Base-by-base conservation (phyloP, 92 coral and sea anemone species). In the Meandrina meandrites region DNA sequence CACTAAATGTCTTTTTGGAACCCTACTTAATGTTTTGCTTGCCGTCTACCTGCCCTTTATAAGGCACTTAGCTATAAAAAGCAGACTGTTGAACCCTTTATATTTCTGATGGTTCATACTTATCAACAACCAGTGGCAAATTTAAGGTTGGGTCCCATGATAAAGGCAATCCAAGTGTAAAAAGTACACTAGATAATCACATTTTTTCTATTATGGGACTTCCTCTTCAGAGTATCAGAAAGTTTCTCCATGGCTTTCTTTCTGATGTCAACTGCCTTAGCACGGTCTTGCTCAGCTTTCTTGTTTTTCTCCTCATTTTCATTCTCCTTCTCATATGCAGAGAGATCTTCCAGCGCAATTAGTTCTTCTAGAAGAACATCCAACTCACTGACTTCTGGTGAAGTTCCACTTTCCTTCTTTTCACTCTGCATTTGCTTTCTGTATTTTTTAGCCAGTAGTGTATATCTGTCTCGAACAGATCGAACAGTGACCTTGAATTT, bases 381-480 rank as follows among this genome's bases (percentile, higher is more conserved):
- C n/a, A n/a, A n/a, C n/a, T n/a, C n/a, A n/a, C n/a, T n/a, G n/a
- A n/a, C 67, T 91, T 88, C 91, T 40, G 2, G 45, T 40, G 45
- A 40, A 40, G 6, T 40, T 40, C 6, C 45, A 40, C 45, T 6
- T 2, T 2, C 45, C 45, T 40, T 40, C 45, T 40, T 40, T 40
- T 40, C 3, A 40, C 45, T 40, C 45, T 40, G 45, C 45, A 40
- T 40, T 2, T 40, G 45, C 45, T 40, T n/a, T 40, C 45, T 40
- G 45, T 40, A 40, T 6, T 40, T 40, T 40, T 40, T n/a, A n/a
- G n/a, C n/a, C n/a, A n/a, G 71, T 31, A 69, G 86, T 54, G 81
- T 56, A 50, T 88, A 79, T 83, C 93, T 83, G 86, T 91, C 91
- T 51, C 93, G 91, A 68, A 91, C 86, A 84, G 93, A 54, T 74